These are phyloP conservation scores for Sebastes trivittatus DNA, from an alignment of 2,797 vertebrate species.

Conservation along the genomic window DNA sequence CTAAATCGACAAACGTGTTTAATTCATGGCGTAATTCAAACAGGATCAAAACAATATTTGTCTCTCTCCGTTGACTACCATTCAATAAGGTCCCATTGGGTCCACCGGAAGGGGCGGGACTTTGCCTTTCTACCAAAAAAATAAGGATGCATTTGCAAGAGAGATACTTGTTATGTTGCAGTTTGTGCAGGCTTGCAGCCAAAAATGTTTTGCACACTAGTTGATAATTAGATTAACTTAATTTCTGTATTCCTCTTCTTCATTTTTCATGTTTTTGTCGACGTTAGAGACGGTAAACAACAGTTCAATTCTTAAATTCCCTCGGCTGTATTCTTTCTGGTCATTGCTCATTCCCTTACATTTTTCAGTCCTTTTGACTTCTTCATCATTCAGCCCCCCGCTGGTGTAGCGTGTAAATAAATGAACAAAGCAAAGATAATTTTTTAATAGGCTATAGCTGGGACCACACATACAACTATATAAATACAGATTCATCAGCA, in stretches of 20 bases:
- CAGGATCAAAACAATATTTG: too few species aligned
- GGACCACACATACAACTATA: not conserved
- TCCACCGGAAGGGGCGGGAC: too few species aligned
- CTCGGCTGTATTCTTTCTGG: not conserved
- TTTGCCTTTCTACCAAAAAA: not conserved
- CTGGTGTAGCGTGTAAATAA: not conserved
- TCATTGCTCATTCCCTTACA: not conserved
- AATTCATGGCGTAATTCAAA: too few species aligned
- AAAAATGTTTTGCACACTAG: not conserved
- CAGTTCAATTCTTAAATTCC: not conserved
- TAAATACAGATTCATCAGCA: not conserved
- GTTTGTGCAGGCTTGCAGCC: not conserved
- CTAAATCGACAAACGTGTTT: too few species aligned
- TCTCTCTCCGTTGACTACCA: too few species aligned
- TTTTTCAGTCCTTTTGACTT: not conserved
- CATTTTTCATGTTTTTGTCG: not conserved
- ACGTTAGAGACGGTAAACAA: not conserved
- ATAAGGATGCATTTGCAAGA: not conserved
- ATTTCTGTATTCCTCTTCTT: not conserved
- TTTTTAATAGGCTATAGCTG: not conserved
- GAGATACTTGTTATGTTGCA: not conserved
- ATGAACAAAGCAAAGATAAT: not conserved
- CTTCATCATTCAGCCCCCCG: not conserved
- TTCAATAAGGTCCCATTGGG: not conserved
- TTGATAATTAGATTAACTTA: not conserved